Evolutionary conservation across 2,888 invertebrate species (phyloP), one percentile per base, ranked within the genome.

Genomic region (Zelleria hepariella): DNA sequence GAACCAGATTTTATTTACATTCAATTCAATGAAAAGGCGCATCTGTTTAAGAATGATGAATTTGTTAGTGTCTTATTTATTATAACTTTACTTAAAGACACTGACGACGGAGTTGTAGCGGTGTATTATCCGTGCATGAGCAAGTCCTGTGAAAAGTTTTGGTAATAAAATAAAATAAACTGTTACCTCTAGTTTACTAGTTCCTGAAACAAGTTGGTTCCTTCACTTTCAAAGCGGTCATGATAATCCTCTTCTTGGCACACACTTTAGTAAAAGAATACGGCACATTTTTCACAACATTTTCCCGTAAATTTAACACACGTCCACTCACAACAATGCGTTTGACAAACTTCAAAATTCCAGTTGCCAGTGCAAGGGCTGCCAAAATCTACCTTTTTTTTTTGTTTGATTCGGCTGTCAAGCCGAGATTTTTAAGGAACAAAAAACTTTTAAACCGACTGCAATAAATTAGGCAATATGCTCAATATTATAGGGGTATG

Each of bases 271-370:
- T 72, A 70, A 65, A 68, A 67, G 73, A 67, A 69, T 65, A 68
- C 70, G 64, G 67, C 73, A 72, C 79, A 82, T 83, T 80, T 78
- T 75, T 32, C 18, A 75, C 74, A 71, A 72, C 71, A 75, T 73
- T 58, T 32, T 55, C 20, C 55, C 32, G 59, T 62, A 54, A 62
- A 68, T 67, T 73, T 70, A 78, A 77, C 76, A 79, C 80, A 80
- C 81, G 67, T 76, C 78, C 80, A 66, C 66, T 60, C 62, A 64
- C 65, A 69, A 70, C 67, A 10, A 63, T 65, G 64, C 66, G 62
- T 67, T n/a, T 24, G 24, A 24, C 21, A 49, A 18, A 21, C 49
- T 49, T 52, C 52, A 53, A 53, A 53, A 24, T 24, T 25, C 24
- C 53, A 25, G 53, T 24, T 53, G 53, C 53, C 53, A 53, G 53